Evolutionary conservation across 2,113 vertebrate genomes (phyloP).

Genomic region (Notothenia coriiceps): DNA sequence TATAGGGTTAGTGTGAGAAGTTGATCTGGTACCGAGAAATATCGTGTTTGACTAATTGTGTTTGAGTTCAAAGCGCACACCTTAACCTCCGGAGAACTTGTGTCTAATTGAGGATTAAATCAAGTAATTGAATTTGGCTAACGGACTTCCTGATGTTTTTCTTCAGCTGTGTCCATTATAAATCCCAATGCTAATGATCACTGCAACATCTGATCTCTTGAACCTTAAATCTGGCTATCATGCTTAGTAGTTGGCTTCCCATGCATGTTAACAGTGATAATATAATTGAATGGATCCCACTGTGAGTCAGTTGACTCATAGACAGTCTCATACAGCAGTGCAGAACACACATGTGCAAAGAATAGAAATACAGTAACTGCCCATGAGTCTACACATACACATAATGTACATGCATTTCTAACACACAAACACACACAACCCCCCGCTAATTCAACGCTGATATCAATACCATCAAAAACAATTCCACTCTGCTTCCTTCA

Average conservation of each 20-base stretch:
- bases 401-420: background rate
- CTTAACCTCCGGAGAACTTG: background rate
- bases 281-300: conserved; percentile 12
- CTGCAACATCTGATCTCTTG: conserved; percentile 3
- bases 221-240: conserved; percentile 15
- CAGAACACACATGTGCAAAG: conserved; percentile 4
- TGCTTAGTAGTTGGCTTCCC: background rate
- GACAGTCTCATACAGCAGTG: background rate
- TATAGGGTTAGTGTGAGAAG: conserved; percentile 2
- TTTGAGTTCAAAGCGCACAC: background rate
- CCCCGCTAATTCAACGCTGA: background rate
- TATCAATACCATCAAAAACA: conserved; percentile 32
- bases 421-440: background rate
- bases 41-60: background rate
- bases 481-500: background rate
- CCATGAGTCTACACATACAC: background rate
- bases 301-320: background rate
- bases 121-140: conserved; percentile 20
- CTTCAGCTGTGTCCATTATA: background rate
- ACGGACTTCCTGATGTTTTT: background rate
- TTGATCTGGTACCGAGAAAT: background rate
- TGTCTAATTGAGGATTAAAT: conserved; percentile 26
- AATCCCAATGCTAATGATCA: conserved; percentile 1
- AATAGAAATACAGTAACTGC: conserved; percentile 3
- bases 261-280: conserved; percentile 9